These are phyloP conservation scores for Tetranychus piercei DNA, from an alignment of 2,888 invertebrate species.

Conservation along the genomic window DNA sequence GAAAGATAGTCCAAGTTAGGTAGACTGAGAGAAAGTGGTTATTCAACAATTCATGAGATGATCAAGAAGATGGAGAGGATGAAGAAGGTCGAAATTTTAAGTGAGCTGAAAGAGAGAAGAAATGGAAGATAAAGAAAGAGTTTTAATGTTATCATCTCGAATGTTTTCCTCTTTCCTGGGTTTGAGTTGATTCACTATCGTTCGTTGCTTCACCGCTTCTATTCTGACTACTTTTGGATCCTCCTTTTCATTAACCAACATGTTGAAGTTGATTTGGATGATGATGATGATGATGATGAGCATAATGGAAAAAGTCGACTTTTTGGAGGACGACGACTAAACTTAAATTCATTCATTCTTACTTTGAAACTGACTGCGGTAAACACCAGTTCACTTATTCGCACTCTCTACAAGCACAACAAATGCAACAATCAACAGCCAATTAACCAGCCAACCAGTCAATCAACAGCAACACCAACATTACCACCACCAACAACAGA, in stretches of 20 bases:
- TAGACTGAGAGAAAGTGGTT: not conserved
- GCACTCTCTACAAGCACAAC: not conserved
- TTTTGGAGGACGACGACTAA: conserved; percentile 1
- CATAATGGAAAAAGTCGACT: not conserved
- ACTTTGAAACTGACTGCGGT: not conserved
- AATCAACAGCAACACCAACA: not conserved
- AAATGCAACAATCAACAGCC: not conserved
- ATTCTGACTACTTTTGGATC: not conserved
- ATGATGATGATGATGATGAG: not conserved
- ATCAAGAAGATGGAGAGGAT: not conserved
- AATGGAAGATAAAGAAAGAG: not conserved
- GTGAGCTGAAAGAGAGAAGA: too few species aligned
- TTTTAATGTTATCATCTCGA: not conserved
- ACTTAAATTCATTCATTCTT: not conserved
- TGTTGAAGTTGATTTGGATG: not conserved
- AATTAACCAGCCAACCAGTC: not conserved
- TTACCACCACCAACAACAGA: not conserved
- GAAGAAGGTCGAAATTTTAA: not conserved
- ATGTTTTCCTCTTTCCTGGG: not conserved
- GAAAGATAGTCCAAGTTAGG: not conserved
- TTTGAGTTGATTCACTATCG: not conserved
- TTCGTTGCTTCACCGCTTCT: not conserved
- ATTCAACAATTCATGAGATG: not conserved
- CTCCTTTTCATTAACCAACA: not conserved
- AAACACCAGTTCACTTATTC: not conserved